phyloP scores from a whole-genome alignment of 2,888 invertebrate species.

The Orchesellides sinensis region DNA sequence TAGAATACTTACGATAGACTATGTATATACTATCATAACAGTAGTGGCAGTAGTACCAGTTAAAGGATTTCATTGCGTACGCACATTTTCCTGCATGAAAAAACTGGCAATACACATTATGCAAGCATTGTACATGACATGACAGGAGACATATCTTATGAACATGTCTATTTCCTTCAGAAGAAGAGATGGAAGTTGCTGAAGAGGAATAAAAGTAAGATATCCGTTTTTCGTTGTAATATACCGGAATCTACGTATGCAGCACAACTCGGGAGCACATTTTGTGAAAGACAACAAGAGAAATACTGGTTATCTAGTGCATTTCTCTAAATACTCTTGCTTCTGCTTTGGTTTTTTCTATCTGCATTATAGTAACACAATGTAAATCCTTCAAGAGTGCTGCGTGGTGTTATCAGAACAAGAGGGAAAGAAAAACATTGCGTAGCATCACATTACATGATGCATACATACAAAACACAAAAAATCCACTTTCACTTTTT shows the following conservation, averaged over 20 bases:
- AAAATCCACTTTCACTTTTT: slow-evolving; percentile 53
- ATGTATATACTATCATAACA: no score
- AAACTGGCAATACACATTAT: slow-evolving; percentile 6
- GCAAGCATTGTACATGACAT: slow-evolving; percentile 43
- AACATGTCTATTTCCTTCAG: slow-evolving; percentile 4
- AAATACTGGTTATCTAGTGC: not conserved
- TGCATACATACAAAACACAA: slow-evolving; percentile 12
- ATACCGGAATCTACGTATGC: not conserved
- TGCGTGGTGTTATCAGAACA: not conserved
- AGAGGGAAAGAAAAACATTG: not conserved
- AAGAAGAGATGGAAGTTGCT: not conserved
- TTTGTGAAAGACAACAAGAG: not conserved
- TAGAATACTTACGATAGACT: no score
- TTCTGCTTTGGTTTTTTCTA: not conserved
- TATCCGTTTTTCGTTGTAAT: not conserved
- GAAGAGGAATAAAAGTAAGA: not conserved
- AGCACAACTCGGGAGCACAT: no score
- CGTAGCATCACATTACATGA: slow-evolving; percentile 19
- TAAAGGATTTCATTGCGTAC: no score
- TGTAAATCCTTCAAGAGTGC: slow-evolving; percentile 40
- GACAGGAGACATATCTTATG: slow-evolving; percentile 31
- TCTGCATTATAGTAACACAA: not conserved
- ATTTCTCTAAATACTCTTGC: not conserved
- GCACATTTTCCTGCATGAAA: not conserved
- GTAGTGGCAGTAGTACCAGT: no score